Evolutionary conservation across 92 coral and sea anemone genomes (phyloP), one percentile per base, ranked within the genome.

Genomic region (Umimayanthus kanabou): DNA sequence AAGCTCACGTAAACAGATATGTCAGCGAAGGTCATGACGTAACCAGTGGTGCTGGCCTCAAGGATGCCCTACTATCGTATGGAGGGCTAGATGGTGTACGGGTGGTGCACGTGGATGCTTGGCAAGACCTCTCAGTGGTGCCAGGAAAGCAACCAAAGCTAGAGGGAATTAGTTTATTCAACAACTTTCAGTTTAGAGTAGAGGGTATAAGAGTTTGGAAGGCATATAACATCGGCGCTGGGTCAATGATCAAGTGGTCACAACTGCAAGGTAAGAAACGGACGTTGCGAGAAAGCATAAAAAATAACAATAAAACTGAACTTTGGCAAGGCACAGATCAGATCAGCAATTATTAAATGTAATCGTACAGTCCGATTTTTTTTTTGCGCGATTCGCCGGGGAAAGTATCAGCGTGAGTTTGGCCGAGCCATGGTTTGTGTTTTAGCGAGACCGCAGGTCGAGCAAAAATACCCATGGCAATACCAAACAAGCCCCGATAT

Each of bases 41-140:
- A 80, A 72, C 40, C 72, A 85, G 72, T 64, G 89, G 70, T 29
- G 72, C n/a, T 79, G 89, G 75, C 39, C 67, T 85, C 89, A 79
- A 85, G 58, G 72, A 85, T 72, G 82, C 88, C 61, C 76, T 85
- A 50, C 39, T 85, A 72, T 85, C 82, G 55, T 80, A 85, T 39
- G 73, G 76, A 69, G 82, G 88, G 72, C 76, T 85, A 73, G 78
- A 74, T 80, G 75, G 88, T 9, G 88, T 85, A 80, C 80, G 75
- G 50, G 80, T 85, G 67, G 88, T 69, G 29, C 73, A 67, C 29
- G 73, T 69, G 29, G 73, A 69, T 29, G 29, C 73, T 25, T 14
- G 73, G 25, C 25, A 23, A 23, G 73, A 67, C n/a, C 8, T 13
- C 8, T 23, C 73, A 67, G 73, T n/a, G 73, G 29, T 7, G 73